Conservation (phyloP, 37 sponge, comb jelly and placozoan species). For the Spongilla lacustris region DNA sequence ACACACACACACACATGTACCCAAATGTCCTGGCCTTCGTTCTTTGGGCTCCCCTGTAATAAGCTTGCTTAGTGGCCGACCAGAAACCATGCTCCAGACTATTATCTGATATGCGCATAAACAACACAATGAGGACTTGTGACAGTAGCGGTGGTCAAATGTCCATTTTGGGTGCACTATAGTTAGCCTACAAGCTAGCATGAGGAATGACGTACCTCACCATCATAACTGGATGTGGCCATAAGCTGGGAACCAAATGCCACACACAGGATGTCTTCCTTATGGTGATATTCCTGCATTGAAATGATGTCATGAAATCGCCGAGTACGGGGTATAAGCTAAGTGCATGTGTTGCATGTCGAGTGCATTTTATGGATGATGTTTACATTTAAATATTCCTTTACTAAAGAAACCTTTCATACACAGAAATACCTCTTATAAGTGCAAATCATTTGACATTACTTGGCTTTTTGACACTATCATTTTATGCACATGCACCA, state of each 20-base stretch:
- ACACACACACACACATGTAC: neutral
- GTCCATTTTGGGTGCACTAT: neutral
- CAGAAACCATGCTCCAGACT: neutral
- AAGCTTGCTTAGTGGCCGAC: neutral
- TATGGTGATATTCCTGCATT: constrained; percentile 60
- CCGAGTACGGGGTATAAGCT: neutral
- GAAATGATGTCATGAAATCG: no score
- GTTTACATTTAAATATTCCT: no score
- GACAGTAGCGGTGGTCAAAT: neutral
- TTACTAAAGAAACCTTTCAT: no score
- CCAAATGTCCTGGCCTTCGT: neutral
- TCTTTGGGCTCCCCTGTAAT: neutral
- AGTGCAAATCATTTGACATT: no score
- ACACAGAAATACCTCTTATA: no score
- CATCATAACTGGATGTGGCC: constrained; percentile 91
- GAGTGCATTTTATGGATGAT: no score
- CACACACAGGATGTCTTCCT: constrained; percentile 80
- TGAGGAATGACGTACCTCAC: constrained; percentile 63
- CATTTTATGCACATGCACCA: no score
- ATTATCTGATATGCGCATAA: neutral
- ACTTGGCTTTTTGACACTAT: no score
- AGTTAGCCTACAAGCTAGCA: neutral
- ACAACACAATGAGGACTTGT: neutral
- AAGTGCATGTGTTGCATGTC: neutral
- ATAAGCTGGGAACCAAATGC: constrained; percentile 71